Conservation (phyloP, 2,113 vertebrate species). For the Vulpes ferrilata region DNA sequence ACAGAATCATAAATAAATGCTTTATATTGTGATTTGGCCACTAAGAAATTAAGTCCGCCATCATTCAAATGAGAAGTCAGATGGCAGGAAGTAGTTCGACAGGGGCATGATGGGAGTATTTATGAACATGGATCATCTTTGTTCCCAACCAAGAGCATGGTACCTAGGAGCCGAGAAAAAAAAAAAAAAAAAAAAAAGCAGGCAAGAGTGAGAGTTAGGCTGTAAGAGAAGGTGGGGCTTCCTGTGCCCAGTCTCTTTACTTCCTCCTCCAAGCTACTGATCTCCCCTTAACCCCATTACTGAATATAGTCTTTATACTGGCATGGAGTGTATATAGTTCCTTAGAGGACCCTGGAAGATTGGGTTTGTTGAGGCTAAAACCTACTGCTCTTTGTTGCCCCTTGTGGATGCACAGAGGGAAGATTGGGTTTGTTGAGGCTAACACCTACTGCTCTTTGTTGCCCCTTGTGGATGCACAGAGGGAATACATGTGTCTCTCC, state of each 20-base stretch:
- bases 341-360: not conserved
- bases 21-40: not conserved
- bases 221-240: not conserved
- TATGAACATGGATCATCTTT: slow-evolving; percentile 12
- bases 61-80: slow-evolving; percentile 28
- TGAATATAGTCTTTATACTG: not conserved
- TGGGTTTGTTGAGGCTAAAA: slow-evolving; percentile 1
- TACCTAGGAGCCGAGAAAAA: not conserved
- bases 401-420: not conserved
- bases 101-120: not conserved
- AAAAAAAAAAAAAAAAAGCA: not conserved
- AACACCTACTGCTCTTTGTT: slow-evolving; percentile 3
- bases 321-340: not conserved
- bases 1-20: slow-evolving; percentile 40
- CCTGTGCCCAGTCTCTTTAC: not conserved
- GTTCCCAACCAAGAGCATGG: not conserved
- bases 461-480: not conserved
- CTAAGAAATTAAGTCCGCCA: slow-evolving; percentile 26
- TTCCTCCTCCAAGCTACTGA: not conserved
- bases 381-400: slow-evolving; percentile 9
- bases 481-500: not conserved
- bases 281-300: not conserved
- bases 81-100: not conserved
- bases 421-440: not conserved
- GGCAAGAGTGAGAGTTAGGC: not conserved